Evolutionary conservation across 1,140 invertebrate genomes (phyloP), one percentile per base, ranked within the genome.

Genomic region (Megalonaias nervosa): DNA sequence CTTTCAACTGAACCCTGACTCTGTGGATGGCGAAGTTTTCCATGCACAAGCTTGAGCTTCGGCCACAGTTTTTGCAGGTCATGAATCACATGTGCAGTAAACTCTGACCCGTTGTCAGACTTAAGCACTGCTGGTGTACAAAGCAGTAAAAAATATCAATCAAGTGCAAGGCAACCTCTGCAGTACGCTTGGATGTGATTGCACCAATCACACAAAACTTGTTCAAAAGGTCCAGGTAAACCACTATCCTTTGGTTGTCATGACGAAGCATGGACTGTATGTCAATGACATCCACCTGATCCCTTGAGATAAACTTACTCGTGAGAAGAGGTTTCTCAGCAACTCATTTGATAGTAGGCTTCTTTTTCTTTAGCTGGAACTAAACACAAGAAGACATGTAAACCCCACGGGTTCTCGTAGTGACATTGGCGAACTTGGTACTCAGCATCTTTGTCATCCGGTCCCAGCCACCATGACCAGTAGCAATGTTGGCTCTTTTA

Each of bases 11-110:
- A 78, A 16, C 86, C 80, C 67, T 86, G 82, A 56, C 62, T 78
- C 73, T 87, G 84, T 13, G 80, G 77, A 79, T 85, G 82, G 26
- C 78, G 61, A n/a, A 81, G 75, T 56, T 82, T 82, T 15, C 83
- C 81, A 74, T 86, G 76, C 26, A 86, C 81, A 12, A 81, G 80
- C 23, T 77, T 81, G 23, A 82, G 56, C 17, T 82, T 70, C 5
- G 76, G 76, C 71, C 76, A 84, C 26, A 84, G 12, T 57, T 78
- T 61, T 71, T 79, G 81, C 17, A 85, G 71, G 21, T 80, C 82
- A 23, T 23, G 62, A 19, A 84, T 75, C 16, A 84, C 57, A 16
- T 59, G 13, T n/a, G 72, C 72, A 13, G 82, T 74, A 58, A 85
- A 85, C 64, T 86, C 82, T 38, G n/a, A 12, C 12, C 82, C 82